phyloP scores from a whole-genome alignment of 2,888 invertebrate species.

The Trissolcus japonicus region DNA sequence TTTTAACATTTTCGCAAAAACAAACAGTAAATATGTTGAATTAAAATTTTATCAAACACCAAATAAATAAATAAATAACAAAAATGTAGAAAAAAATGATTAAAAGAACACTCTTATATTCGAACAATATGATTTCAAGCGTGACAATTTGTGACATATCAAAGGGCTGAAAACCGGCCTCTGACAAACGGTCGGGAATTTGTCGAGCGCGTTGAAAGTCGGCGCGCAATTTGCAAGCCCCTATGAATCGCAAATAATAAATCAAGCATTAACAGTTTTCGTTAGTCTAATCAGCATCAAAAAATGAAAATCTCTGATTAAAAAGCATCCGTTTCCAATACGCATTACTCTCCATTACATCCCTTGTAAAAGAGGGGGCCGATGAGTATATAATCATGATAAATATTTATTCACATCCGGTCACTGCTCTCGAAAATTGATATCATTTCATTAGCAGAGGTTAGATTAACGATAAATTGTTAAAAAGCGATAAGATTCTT shows the following conservation, averaged over 20 bases:
- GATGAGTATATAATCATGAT: slow-evolving; percentile 24
- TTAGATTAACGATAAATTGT: slow-evolving; percentile 33
- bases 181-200: too few relatives aligned
- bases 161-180: too few relatives aligned
- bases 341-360: slow-evolving; percentile 39
- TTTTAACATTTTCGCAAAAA: too few relatives aligned
- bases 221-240: too few relatives aligned
- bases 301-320: slow-evolving; percentile 14
- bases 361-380: slow-evolving; percentile 5
- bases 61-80: too few relatives aligned
- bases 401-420: slow-evolving; percentile 32
- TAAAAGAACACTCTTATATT: too few relatives aligned
- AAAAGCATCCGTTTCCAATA: slow-evolving; percentile 3
- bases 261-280: slow-evolving; percentile 1
- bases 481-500: slow-evolving; percentile 46
- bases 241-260: not conserved
- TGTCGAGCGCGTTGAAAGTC: too few relatives aligned
- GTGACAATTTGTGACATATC: too few relatives aligned
- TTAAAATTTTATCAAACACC: too few relatives aligned
- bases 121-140: too few relatives aligned
- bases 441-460: slow-evolving; percentile 31
- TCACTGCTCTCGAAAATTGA: slow-evolving; percentile 12
- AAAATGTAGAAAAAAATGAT: too few relatives aligned
- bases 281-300: not conserved
- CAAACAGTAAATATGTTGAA: too few relatives aligned